phyloP scores from a whole-genome alignment of 2,113 vertebrate genomes.

The Heterochromis multidens region DNA sequence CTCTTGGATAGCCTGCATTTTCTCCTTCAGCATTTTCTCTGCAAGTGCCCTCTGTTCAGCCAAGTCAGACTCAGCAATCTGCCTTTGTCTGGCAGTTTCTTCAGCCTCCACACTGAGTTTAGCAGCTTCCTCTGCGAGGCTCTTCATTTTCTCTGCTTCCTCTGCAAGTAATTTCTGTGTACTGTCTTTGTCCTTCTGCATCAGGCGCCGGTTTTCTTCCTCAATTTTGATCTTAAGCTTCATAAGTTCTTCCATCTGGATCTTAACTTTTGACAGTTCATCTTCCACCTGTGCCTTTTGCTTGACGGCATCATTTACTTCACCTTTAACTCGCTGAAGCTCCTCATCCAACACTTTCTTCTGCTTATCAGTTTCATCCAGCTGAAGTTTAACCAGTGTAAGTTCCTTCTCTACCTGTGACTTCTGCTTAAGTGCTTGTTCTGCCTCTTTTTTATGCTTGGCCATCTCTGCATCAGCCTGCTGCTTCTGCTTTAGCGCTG shows the following conservation, averaged over 20 bases:
- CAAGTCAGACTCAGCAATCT: conserved; percentile 84
- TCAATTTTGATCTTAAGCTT: conserved; percentile 88
- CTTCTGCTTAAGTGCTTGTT: conserved; percentile 89
- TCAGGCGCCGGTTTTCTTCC: conserved; percentile 85
- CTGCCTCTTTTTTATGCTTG: conserved; percentile 90
- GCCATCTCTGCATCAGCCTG: conserved; percentile 88
- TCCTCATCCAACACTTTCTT: conserved; percentile 87
- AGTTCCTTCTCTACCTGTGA: conserved; percentile 91
- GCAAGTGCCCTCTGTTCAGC: conserved; percentile 86
- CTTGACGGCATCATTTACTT: conserved; percentile 83
- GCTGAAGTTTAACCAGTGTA: conserved; percentile 80
- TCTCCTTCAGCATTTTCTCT: conserved; percentile 93
- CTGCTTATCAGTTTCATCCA: conserved; percentile 92
- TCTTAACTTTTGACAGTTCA: conserved; percentile 86
- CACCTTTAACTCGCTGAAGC: conserved; percentile 89
- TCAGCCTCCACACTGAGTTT: conserved; percentile 86
- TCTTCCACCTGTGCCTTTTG: conserved; percentile 90
- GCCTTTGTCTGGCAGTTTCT: conserved; percentile 85
- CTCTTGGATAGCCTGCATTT: conserved; percentile 95
- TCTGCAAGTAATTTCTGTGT: conserved; percentile 86
- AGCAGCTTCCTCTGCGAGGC: conserved; percentile 88
- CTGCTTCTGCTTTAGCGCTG: conserved; percentile 85
- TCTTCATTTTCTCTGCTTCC: conserved; percentile 93
- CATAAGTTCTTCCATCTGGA: conserved; percentile 91
- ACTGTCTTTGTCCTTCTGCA: conserved; percentile 88